These are phyloP conservation scores for Bathynomus jamesi DNA, from an alignment of 1,140 invertebrate species.

Conservation along the genomic window DNA sequence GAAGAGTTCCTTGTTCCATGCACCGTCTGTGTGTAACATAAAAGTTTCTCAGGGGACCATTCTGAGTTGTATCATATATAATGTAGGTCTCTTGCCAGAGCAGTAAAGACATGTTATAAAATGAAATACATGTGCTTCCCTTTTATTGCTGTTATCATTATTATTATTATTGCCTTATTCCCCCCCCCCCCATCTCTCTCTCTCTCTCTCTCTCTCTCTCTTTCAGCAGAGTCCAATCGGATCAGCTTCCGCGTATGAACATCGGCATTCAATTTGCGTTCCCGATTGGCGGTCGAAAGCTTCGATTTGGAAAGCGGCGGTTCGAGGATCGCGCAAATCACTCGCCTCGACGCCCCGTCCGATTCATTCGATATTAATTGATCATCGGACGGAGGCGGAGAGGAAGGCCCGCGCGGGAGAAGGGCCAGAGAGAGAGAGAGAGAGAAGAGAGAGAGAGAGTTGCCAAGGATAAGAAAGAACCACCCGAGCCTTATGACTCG, in stretches of 20 bases:
- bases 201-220: neutral
- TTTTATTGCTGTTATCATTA: too few relatives aligned
- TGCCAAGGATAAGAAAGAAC: too few relatives aligned
- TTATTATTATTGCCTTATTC: neutral
- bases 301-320: neutral
- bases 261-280: neutral
- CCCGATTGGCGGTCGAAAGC: neutral
- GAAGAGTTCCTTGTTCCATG: too few relatives aligned
- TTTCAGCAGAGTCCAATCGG: neutral
- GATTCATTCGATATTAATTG: neutral
- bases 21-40: too few relatives aligned
- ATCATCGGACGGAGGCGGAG: too few relatives aligned
- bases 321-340: neutral
- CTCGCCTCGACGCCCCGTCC: neutral
- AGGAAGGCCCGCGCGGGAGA: too few relatives aligned
- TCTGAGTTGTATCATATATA: too few relatives aligned
- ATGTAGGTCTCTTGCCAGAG: too few relatives aligned
- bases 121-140: conserved; percentile 3
- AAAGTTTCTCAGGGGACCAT: too few relatives aligned
- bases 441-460: too few relatives aligned
- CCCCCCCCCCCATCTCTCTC: neutral
- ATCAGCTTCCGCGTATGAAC: neutral
- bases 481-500: too few relatives aligned
- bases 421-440: too few relatives aligned
- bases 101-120: conserved; percentile 12